These are phyloP conservation scores for Patella ulyssiponensis DNA, from an alignment of 2,888 invertebrate species.

Conservation along the genomic window DNA sequence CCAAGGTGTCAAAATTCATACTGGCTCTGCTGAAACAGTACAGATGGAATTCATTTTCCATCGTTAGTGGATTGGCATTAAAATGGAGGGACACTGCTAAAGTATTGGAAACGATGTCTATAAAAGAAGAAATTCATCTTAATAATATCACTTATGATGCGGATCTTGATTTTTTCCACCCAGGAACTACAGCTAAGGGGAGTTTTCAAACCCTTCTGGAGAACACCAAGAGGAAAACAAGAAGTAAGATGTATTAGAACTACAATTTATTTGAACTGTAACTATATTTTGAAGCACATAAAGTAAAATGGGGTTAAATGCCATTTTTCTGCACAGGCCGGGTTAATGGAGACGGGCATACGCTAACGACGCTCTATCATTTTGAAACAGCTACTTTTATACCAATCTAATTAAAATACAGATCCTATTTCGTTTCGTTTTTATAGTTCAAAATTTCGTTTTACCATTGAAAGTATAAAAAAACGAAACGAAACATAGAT, in stretches of 20 bases:
- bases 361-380: too few species aligned
- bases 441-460: too few species aligned
- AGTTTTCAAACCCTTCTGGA: slow-evolving; percentile 78
- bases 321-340: too few species aligned
- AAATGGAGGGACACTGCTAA: slow-evolving; percentile 77
- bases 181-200: slow-evolving; percentile 39
- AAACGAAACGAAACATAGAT: too few species aligned
- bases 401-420: too few species aligned
- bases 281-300: too few species aligned
- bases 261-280: too few species aligned
- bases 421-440: too few species aligned
- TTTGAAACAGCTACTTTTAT: too few species aligned
- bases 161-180: slow-evolving; percentile 74
- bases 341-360: too few species aligned
- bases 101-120: slow-evolving; percentile 83
- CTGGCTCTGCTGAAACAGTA: slow-evolving; percentile 90
- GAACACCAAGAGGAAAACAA: slow-evolving; percentile 82
- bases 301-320: too few species aligned
- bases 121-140: slow-evolving; percentile 81
- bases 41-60: slow-evolving; percentile 86
- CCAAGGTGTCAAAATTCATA: slow-evolving; percentile 87
- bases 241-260: slow-evolving; percentile 78
- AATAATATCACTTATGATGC: slow-evolving; percentile 79
- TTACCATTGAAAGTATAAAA: too few species aligned
- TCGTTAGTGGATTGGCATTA: slow-evolving; percentile 70